Evolutionary conservation across 2,797 vertebrate genomes (phyloP).

Genomic region (Ptychobarbus kaznakovi): DNA sequence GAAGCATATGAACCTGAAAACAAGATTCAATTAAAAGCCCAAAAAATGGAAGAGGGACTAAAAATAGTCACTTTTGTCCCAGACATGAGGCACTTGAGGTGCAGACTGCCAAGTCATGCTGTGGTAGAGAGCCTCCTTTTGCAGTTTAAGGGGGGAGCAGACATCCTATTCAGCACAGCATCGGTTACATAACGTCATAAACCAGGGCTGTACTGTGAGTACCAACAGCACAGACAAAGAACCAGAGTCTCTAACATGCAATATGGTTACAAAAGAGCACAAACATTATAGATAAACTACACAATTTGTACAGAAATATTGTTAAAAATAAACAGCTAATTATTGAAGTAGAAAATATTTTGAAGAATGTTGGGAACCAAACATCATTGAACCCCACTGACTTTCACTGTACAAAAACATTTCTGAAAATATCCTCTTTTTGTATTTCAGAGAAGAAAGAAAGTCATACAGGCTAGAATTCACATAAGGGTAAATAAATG

Average conservation of each 20-base stretch:
- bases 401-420: no score
- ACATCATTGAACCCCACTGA: neutral
- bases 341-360: neutral
- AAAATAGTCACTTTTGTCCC: slow-evolving; percentile 35
- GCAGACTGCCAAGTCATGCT: slow-evolving; percentile 44
- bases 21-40: slow-evolving; percentile 3
- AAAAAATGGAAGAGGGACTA: slow-evolving; percentile 28
- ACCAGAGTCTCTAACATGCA: neutral
- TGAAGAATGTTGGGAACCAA: neutral
- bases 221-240: slow-evolving; percentile 27
- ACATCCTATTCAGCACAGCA: slow-evolving; percentile 31
- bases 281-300: neutral
- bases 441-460: no score
- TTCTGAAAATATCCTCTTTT: no score
- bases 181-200: slow-evolving; percentile 32
- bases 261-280: slow-evolving; percentile 17
- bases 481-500: no score
- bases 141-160: slow-evolving; percentile 6
- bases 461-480: no score
- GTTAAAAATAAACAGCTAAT: neutral
- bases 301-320: neutral
- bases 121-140: slow-evolving; percentile 32
- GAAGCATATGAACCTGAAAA: slow-evolving; percentile 2
- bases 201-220: neutral
- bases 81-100: slow-evolving; percentile 44